phyloP scores from a whole-genome alignment of 2,113 vertebrate species.

The Channa argus region DNA sequence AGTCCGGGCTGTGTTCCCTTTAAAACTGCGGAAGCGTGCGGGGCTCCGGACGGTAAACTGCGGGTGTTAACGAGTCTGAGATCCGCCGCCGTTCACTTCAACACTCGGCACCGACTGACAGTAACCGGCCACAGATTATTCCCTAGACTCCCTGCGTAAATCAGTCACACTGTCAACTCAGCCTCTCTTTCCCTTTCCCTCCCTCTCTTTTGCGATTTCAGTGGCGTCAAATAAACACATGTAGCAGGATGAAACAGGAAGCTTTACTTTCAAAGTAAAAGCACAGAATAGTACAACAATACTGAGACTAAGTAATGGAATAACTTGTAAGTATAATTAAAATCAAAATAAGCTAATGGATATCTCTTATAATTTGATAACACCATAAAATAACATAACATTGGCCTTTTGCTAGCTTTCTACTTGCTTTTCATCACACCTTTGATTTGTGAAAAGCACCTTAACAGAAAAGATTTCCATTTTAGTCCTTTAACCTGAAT shows the following conservation, averaged over 20 bases:
- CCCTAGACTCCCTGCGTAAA: slow-evolving; percentile 29
- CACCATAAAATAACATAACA: too few relatives aligned
- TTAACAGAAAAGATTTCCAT: too few relatives aligned
- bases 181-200: slow-evolving; percentile 27
- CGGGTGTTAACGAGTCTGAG: neutral
- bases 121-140: slow-evolving; percentile 1
- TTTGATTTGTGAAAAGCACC: too few relatives aligned
- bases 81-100: neutral
- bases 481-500: too few relatives aligned
- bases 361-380: too few relatives aligned
- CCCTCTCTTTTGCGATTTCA: slow-evolving; percentile 3
- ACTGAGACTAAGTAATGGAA: too few relatives aligned
- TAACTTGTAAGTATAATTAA: too few relatives aligned
- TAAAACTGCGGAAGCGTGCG: slow-evolving; percentile 22
- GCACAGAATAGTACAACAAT: neutral
- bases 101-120: slow-evolving; percentile 3
- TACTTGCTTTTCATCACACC: too few relatives aligned
- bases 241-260: neutral
- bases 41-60: neutral
- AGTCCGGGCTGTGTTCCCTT: slow-evolving; percentile 29
- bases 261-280: slow-evolving; percentile 41
- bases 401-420: too few relatives aligned
- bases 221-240: slow-evolving; percentile 41
- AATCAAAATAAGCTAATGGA: too few relatives aligned
- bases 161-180: slow-evolving; percentile 54